Conservation (phyloP, 1,140 invertebrate genomes). For the Drosophila nannoptera region DNA sequence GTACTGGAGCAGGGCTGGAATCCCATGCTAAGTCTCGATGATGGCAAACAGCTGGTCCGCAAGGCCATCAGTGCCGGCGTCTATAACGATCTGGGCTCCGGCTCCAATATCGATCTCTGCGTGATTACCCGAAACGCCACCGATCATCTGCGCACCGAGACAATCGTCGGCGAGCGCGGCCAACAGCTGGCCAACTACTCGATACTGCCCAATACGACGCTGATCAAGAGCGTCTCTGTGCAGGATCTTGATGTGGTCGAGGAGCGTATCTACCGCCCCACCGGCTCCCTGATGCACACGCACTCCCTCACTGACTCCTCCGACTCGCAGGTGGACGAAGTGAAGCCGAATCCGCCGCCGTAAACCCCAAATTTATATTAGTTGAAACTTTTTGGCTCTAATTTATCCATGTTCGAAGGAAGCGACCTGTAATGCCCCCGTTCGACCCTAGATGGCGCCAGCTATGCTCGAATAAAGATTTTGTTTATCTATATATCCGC, state of each 20-base stretch:
- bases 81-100: constrained; percentile 98
- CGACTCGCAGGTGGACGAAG: background rate
- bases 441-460: too few relatives aligned
- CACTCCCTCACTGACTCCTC: background rate
- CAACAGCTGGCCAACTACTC: constrained; percentile 51
- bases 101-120: constrained; percentile 96
- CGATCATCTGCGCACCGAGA: constrained; percentile 91
- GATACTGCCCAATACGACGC: constrained; percentile 62
- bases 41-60: constrained; percentile 93
- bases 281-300: background rate
- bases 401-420: too few relatives aligned
- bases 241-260: constrained; percentile 37
- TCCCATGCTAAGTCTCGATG: constrained; percentile 89
- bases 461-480: too few relatives aligned
- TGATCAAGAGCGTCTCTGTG: constrained; percentile 57
- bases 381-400: too few relatives aligned
- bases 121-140: constrained; percentile 91
- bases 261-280: constrained; percentile 36
- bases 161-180: constrained; percentile 91
- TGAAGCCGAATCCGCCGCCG: background rate
- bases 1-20: constrained; percentile 96
- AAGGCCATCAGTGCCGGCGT: constrained; percentile 97
- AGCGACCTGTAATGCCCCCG: too few relatives aligned
- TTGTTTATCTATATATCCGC: too few relatives aligned
- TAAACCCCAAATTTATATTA: too few relatives aligned